Conservation (phyloP, 2,113 vertebrate species). For the Bos javanicus region DNA sequence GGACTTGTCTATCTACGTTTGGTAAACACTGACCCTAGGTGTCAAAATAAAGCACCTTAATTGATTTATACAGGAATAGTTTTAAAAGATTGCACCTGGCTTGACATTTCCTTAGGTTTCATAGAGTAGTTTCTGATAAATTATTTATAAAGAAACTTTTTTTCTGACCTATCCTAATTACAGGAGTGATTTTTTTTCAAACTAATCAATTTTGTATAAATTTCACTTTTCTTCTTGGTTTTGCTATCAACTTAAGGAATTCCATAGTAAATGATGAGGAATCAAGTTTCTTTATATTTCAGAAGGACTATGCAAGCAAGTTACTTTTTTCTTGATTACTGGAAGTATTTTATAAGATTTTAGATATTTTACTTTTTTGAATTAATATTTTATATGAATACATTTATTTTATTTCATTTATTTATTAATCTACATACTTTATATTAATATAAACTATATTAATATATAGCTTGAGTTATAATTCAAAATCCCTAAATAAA, state of each 20-base stretch:
- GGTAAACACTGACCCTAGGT: constrained; percentile 84
- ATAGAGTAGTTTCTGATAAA: constrained; percentile 82
- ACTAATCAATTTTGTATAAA: constrained; percentile 81
- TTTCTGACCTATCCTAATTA: constrained; percentile 81
- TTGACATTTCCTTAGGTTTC: constrained; percentile 79
- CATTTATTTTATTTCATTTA: background rate
- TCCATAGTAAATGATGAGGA: background rate
- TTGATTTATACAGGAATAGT: constrained; percentile 86
- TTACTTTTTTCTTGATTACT: background rate
- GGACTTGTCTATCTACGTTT: constrained; percentile 84
- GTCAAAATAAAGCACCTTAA: constrained; percentile 87
- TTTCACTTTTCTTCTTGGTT: constrained; percentile 69
- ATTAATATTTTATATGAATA: background rate
- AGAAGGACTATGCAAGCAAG: background rate
- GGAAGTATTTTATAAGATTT: background rate
- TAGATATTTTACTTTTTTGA: background rate
- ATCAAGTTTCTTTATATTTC: background rate
- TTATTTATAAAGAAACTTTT: constrained; percentile 84
- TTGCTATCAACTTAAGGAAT: constrained; percentile 9
- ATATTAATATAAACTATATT: background rate
- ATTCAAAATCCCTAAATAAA: background rate
- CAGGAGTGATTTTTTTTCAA: constrained; percentile 81
- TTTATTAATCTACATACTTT: background rate
- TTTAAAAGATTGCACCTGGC: constrained; percentile 80
- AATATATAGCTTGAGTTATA: background rate